Conservation (phyloP, 2,888 invertebrate genomes). For the Linnaemya tessellans region DNA sequence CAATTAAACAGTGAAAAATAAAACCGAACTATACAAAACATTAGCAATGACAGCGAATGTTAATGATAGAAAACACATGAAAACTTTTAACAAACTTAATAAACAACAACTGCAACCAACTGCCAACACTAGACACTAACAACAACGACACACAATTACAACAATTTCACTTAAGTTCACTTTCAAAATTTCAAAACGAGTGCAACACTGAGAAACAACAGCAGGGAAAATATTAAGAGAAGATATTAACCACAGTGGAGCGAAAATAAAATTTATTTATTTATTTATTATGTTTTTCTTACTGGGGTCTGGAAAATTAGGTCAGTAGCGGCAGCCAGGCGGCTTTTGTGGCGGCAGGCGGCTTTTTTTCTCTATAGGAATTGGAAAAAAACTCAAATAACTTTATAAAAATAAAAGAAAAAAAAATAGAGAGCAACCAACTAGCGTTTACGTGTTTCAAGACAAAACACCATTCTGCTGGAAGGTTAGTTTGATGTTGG, state of each 20-base stretch:
- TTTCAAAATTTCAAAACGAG: conserved; percentile 47
- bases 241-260: conserved; percentile 54
- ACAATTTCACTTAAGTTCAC: conserved; percentile 51
- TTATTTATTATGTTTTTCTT: neutral
- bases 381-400: conserved; percentile 11
- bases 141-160: neutral
- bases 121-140: conserved; percentile 23
- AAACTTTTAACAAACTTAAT: conserved; percentile 37
- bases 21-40: conserved; percentile 29
- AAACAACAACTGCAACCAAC: conserved; percentile 12
- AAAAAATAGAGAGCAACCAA: conserved; percentile 22
- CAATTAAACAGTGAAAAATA: conserved; percentile 1
- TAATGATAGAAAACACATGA: conserved; percentile 63
- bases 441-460: neutral
- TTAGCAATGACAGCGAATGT: conserved; percentile 46
- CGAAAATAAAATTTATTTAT: conserved; percentile 33
- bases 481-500: conserved; percentile 59
- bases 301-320: conserved; percentile 50
- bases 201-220: conserved; percentile 1
- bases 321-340: conserved; percentile 60
- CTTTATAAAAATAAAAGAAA: conserved; percentile 2
- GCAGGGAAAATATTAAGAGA: neutral
- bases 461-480: conserved; percentile 39
- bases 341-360: conserved; percentile 52
- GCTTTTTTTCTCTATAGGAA: conserved; percentile 56